A percentile compares a stretch with the other conserved stretches of the same genome.
These are phyloP conservation scores for Phanerotoma sp. DNA, from an alignment of 2,888 invertebrate genomes.

Conservation along the genomic window DNA sequence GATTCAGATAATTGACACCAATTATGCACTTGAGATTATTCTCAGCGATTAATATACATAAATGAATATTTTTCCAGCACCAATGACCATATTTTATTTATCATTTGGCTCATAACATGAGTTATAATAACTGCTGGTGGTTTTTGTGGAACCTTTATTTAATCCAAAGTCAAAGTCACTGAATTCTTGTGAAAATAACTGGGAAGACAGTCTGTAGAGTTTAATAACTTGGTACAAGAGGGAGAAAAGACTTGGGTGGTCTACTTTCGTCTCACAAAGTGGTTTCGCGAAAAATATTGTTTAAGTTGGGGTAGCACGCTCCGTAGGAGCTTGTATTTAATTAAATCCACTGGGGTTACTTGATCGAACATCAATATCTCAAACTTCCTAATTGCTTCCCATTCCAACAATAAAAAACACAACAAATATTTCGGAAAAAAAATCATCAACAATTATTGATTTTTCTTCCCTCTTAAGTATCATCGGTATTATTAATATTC, in stretches of 20 bases:
- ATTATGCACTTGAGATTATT: neutral
- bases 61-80: neutral
- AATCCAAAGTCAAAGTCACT: neutral
- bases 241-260: neutral
- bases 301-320: constrained; percentile 5
- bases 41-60: neutral
- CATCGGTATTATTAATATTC: too few species aligned
- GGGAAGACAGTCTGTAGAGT: neutral
- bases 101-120: neutral
- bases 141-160: neutral
- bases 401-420: neutral
- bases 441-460: neutral
- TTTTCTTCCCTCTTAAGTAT: neutral
- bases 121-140: neutral
- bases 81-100: neutral
- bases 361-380: constrained; percentile 56
- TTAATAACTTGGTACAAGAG: constrained; percentile 9
- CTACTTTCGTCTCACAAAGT: neutral
- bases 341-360: constrained; percentile 55
- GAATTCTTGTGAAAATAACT: neutral
- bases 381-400: constrained; percentile 44
- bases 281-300: constrained; percentile 46
- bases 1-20: neutral
- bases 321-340: constrained; percentile 53
- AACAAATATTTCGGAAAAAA: too few species aligned